Evolutionary conservation across 2,888 invertebrate genomes (phyloP).

Genomic region (Anorthoa munda): DNA sequence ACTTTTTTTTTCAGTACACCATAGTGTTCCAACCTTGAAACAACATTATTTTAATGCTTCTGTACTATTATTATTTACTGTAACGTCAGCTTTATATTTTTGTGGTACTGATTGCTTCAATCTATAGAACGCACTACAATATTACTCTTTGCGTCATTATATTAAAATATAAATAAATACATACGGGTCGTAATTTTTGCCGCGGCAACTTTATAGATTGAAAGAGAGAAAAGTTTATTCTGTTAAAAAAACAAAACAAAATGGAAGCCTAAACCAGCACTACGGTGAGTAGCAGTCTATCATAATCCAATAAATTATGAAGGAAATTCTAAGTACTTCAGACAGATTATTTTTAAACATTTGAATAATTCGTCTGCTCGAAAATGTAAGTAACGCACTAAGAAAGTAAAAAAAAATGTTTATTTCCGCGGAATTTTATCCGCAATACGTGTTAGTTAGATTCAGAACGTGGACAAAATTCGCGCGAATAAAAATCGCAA

Average conservation of each 20-base stretch:
- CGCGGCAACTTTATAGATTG: too few species aligned
- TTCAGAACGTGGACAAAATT: too few species aligned
- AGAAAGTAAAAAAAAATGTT: too few species aligned
- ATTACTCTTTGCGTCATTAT: constrained; percentile 18
- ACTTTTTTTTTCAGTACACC: not conserved
- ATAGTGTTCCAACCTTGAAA: constrained; percentile 55
- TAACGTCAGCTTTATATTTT: constrained; percentile 23
- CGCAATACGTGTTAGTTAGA: too few species aligned
- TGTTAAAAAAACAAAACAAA: too few species aligned
- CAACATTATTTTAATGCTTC: constrained; percentile 64
- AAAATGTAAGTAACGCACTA: not conserved
- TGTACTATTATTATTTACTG: constrained; percentile 7
- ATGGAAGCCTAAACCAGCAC: too few species aligned
- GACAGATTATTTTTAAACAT: not conserved
- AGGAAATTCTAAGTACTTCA: not conserved
- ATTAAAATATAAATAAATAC: constrained; percentile 10
- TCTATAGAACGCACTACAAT: constrained; percentile 7
- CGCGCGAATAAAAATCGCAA: too few species aligned
- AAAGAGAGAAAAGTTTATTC: too few species aligned
- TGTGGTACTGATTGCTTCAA: constrained; percentile 9
- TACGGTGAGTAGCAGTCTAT: too few species aligned
- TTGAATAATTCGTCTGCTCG: not conserved
- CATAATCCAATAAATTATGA: not conserved
- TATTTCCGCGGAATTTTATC: too few species aligned
- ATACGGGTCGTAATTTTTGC: not conserved